A percentile compares a stretch with the other conserved stretches of the same genome.
Evolutionary conservation across 1,140 invertebrate genomes (phyloP).

Genomic region (Trichonephila clavata): DNA sequence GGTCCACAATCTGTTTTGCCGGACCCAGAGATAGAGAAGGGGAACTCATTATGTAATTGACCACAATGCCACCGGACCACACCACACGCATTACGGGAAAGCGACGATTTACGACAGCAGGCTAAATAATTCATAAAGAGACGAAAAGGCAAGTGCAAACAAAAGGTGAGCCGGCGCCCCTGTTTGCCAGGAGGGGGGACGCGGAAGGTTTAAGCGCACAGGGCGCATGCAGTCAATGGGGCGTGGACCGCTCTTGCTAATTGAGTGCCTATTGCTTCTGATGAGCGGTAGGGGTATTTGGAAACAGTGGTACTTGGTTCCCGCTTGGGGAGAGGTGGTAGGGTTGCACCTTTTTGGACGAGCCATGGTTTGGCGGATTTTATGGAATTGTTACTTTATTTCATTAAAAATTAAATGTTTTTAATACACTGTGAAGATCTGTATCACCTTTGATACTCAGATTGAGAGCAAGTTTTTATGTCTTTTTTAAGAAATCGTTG

Average conservation of each 20-base stretch:
- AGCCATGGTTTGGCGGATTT: not conserved
- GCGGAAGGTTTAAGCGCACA: slow-evolving; percentile 14
- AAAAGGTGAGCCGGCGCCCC: slow-evolving; percentile 62
- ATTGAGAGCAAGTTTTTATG: too few relatives aligned
- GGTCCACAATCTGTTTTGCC: slow-evolving; percentile 52
- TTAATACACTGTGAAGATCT: too few relatives aligned
- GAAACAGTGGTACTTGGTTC: slow-evolving; percentile 36
- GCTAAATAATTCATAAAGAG: slow-evolving; percentile 52
- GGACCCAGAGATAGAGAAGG: not conserved
- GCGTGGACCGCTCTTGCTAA: slow-evolving; percentile 53
- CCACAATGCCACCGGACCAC: slow-evolving; percentile 11
- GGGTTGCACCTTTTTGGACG: slow-evolving; percentile 5
- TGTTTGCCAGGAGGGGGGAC: slow-evolving; percentile 33
- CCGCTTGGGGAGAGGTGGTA: not conserved
- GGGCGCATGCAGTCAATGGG: slow-evolving; percentile 53
- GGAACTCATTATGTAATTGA: slow-evolving; percentile 70
- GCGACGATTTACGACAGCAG: slow-evolving; percentile 51
- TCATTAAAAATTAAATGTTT: not conserved
- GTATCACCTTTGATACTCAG: too few relatives aligned
- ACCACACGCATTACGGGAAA: not conserved
- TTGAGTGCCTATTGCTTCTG: slow-evolving; percentile 66
- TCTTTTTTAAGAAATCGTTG: too few relatives aligned
- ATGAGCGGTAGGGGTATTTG: slow-evolving; percentile 25
- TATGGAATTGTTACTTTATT: not conserved
- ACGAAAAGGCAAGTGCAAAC: slow-evolving; percentile 57